Evolutionary conservation across 2,888 invertebrate species (phyloP).

Genomic region (Eupithecia vulgata): DNA sequence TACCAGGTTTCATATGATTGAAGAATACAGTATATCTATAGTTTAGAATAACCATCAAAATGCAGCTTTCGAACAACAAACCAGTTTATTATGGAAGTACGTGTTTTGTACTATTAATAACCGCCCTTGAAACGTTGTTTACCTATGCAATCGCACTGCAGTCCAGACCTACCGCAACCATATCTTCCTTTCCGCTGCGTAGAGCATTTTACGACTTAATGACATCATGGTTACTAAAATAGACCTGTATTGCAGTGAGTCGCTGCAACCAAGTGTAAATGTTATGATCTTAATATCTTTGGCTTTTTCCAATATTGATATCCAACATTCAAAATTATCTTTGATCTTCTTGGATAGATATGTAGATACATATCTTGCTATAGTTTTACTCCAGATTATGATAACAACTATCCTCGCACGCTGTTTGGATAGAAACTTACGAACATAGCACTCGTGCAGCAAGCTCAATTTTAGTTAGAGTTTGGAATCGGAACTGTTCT

Average conservation of each 20-base stretch:
- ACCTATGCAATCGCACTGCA: conserved; percentile 18
- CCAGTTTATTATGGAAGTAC: neutral
- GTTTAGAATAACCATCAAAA: neutral
- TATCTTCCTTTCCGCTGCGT: conserved; percentile 28
- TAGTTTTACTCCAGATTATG: neutral
- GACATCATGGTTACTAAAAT: conserved; percentile 33
- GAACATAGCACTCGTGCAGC: neutral
- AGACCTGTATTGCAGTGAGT: conserved; percentile 23
- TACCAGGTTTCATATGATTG: neutral
- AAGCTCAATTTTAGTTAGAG: neutral
- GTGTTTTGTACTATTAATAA: conserved; percentile 9
- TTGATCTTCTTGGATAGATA: neutral
- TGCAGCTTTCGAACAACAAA: conserved; percentile 2
- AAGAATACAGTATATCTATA: neutral
- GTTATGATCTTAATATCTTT: conserved; percentile 20
- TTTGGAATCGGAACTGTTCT: conserved; percentile 1
- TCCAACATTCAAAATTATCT: neutral
- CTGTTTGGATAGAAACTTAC: neutral
- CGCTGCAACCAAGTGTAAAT: conserved; percentile 22
- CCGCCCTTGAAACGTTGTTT: conserved; percentile 19
- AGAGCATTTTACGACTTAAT: conserved; percentile 34
- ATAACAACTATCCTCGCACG: neutral
- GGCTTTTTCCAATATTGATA: conserved; percentile 11
- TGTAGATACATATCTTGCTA: neutral
- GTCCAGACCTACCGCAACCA: conserved; percentile 28